Evolutionary conservation across 2,113 vertebrate genomes (phyloP), one percentile per base, ranked within the genome.

Genomic region (Numenius arquata): DNA sequence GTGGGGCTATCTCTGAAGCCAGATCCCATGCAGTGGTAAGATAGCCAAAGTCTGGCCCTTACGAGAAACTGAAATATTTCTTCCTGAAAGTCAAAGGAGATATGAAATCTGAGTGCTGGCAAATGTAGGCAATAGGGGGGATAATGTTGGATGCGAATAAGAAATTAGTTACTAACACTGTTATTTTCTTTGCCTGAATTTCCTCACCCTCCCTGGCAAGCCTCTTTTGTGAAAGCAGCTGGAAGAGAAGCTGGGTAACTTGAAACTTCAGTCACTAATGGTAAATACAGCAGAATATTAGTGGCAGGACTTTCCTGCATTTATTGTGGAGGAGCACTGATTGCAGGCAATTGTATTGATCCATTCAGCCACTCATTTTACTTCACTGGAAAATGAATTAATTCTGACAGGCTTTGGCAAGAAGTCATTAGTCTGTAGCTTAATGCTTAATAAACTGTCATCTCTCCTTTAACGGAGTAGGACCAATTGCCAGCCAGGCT

Each of bases 401-500:
- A 85, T 96, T 95, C 75, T 96, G 94, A 95, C 91, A 95, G 94
- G 34, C 63, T 97, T 91, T 97, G 90, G 93, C 89, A 92, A 76
- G 89, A 95, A 85, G 25, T 92, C n/a, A 73, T 83, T 94, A 82
- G n/a, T 43, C 82, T 88, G 65, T 65, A 96, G 63, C 77, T 87
- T 91, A 93, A 36, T 56, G 81, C 74, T 90, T 95, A 95, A 93
- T 88, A 95, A 96, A 83, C 83, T 94, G 85, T 95, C 89, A 95
- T 95, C 59, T 89, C 65, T 26, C 29, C 56, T 93, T 95, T 92
- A 89, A 62, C 1, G 5, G 67, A 76, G 38, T 62, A 93, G 53
- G 55, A 78, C 22, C 58, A 43, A 47, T 47, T 88, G 55, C 72
- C 56, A 84, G 40, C 25, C 45, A 66, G 56, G 34, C 81, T 90